Conservation (phyloP, 2,888 invertebrate species). For the Coecobrya sp. region DNA sequence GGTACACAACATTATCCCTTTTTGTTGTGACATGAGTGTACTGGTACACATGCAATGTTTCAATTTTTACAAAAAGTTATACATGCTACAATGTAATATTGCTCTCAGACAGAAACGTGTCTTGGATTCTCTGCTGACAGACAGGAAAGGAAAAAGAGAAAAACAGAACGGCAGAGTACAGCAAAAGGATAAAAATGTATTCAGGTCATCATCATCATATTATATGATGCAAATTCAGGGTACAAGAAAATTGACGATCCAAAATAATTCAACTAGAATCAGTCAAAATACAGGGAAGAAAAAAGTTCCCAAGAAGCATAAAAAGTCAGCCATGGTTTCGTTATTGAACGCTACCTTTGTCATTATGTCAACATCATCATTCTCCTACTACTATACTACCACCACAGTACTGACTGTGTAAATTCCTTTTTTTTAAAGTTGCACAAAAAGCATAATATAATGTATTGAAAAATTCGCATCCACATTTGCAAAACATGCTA, state of each 20-base stretch:
- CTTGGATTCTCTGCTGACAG: constrained; percentile 42
- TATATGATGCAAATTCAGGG: constrained; percentile 58
- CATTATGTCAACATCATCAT: neutral
- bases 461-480: neutral
- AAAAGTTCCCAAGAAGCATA: neutral
- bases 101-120: neutral
- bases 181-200: constrained; percentile 56
- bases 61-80: constrained; percentile 3
- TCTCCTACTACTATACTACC: neutral
- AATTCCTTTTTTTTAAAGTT: neutral
- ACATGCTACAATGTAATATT: constrained; percentile 17
- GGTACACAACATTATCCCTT: neutral
- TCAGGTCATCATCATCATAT: constrained; percentile 24
- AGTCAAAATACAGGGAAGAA: constrained; percentile 28
- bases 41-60: constrained; percentile 10
- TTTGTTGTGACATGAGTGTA: neutral
- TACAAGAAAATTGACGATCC: constrained; percentile 53
- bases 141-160: constrained; percentile 37
- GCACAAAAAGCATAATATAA: constrained; percentile 14
- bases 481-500: constrained; percentile 12
- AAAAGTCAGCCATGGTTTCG: neutral
- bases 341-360: constrained; percentile 31
- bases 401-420: neutral
- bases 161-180: neutral
- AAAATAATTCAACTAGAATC: constrained; percentile 58